Percentiles rank a stretch among this genome's conserved stretches.
phyloP scores from a whole-genome alignment of 2,888 invertebrate species.

The Drosophila anceps region DNA sequence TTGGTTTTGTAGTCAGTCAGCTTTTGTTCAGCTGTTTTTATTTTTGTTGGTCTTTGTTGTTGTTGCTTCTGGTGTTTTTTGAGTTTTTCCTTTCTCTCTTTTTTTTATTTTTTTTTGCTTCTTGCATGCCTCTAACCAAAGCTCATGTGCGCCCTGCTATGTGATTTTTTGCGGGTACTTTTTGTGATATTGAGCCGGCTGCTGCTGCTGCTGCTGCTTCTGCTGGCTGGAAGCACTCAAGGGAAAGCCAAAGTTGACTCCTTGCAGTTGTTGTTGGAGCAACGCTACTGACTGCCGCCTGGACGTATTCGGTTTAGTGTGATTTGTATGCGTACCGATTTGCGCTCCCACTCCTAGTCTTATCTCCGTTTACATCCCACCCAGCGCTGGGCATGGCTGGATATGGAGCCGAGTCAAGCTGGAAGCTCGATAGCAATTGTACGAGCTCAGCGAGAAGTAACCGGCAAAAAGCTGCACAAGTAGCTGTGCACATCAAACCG shows the following conservation, averaged over 20 bases:
- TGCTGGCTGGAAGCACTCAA: constrained; percentile 59
- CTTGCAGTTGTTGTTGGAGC: constrained; percentile 29
- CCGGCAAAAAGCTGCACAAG: constrained; percentile 53
- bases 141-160: constrained; percentile 24
- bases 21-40: constrained; percentile 61
- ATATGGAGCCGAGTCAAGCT: constrained; percentile 17
- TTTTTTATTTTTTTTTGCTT: constrained; percentile 12
- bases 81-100: not conserved
- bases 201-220: constrained; percentile 20
- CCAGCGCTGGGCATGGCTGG: not conserved
- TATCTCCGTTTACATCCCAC: not conserved
- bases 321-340: constrained; percentile 64
- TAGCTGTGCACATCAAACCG: constrained; percentile 69
- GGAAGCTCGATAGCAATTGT: constrained; percentile 55
- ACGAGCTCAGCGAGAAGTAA: constrained; percentile 52
- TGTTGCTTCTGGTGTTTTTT: constrained; percentile 25
- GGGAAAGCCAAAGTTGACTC: constrained; percentile 63
- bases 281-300: constrained; percentile 59
- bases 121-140: constrained; percentile 15
- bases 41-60: constrained; percentile 12
- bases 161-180: constrained; percentile 55
- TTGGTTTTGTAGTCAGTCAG: constrained; percentile 74
- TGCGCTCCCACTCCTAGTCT: not conserved
- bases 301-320: constrained; percentile 77
- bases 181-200: constrained; percentile 70